Conservation (phyloP, 2,888 invertebrate genomes). For the Pammene fasciana region DNA sequence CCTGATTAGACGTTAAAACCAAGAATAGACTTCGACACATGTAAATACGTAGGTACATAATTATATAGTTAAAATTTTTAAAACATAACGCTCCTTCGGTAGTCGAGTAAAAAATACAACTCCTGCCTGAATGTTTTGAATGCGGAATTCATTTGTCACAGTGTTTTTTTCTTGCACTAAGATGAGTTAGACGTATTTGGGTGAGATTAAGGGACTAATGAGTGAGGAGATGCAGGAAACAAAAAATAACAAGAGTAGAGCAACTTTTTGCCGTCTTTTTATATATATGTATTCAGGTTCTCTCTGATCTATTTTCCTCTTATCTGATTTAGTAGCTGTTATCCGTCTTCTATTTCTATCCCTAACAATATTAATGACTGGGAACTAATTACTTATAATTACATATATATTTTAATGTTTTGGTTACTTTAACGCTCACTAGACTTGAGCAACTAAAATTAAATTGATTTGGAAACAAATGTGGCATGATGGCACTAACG, state of each 20-base stretch:
- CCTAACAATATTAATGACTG: neutral
- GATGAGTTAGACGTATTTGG: neutral
- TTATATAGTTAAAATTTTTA: too few relatives aligned
- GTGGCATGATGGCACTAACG: conserved; percentile 45
- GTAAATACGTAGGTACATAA: too few relatives aligned
- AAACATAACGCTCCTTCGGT: too few relatives aligned
- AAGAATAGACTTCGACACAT: too few relatives aligned
- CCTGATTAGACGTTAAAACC: too few relatives aligned
- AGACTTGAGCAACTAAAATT: conserved; percentile 7
- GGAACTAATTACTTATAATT: neutral
- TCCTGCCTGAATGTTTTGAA: neutral
- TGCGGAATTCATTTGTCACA: conserved; percentile 3
- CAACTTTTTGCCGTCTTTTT: neutral
- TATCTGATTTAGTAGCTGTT: neutral
- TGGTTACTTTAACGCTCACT: conserved; percentile 23
- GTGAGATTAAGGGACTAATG: conserved; percentile 4
- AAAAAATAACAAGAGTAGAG: neutral
- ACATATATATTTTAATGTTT: neutral
- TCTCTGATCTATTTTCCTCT: neutral
- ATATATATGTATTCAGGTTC: neutral
- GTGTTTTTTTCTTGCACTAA: neutral
- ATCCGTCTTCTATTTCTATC: neutral
- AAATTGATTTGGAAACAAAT: conserved; percentile 29
- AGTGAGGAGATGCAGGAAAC: neutral
- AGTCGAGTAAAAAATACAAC: neutral